Base-by-base conservation (phyloP, 2,797 vertebrate genomes). In the Anomalospiza imberbis region DNA sequence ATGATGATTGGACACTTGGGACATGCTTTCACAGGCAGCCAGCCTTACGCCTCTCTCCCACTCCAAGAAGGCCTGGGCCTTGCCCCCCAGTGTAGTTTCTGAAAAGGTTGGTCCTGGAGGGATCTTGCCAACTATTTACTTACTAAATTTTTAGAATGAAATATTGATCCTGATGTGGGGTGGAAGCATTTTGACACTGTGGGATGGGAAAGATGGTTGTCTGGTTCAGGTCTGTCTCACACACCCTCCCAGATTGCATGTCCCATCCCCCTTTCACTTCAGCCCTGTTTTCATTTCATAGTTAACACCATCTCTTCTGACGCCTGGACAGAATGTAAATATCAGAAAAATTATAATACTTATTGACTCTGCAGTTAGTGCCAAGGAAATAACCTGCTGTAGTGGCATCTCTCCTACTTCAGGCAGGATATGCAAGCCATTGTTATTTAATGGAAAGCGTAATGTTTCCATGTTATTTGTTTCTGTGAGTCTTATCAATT, bases 41-140 rank as follows among this genome's bases (percentile, higher is more conserved):
- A 5, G 29, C 4, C 10, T 62, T 7, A 10, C 0, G 0, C 4
- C 19, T 14, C 34, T 57, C 8, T 40, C 10, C 26, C 19, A 9
- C 19, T 60, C 40, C 34, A 48, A 44, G 40, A 4, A 54, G 8
- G 2, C 13, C 44, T 2, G 0, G 12, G 71, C 7, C 36, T 25
- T 53, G 47, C 34, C 57, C 3, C 3, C 17, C 5, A 1, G 3
- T 2, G 11, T 22, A 8, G 10, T 12, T 66, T 26, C 36, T 28
- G 44, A 62, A 58, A 73, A 77, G 2, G 4, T 2, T 70, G 34
- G 14, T 54, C 18, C 34, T 54, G 6, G 32, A 80, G 92, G 19
- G 6, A 54, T 11, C 17, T n/a, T 55, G 14, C 6, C 9, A 44
- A 9, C 4, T n/a, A 38, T 20, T 38, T 13, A 38, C 12, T 60